phyloP scores from a whole-genome alignment of 1,140 invertebrate genomes.

The Drosophila ambigua region DNA sequence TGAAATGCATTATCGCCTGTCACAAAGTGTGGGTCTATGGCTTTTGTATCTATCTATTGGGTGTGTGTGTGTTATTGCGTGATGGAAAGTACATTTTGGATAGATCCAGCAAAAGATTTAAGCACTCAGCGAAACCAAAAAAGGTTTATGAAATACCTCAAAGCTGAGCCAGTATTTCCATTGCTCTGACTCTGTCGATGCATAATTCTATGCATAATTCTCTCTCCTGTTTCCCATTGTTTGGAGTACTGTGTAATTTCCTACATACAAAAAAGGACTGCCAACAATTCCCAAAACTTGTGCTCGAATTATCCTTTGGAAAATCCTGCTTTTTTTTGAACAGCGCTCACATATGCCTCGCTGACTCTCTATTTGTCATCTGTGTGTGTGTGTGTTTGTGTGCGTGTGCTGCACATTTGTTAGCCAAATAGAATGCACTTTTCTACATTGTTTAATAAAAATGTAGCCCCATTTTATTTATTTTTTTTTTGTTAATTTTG shows the following conservation, averaged over 20 bases:
- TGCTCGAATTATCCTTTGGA: too few relatives aligned
- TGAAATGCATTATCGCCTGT: conserved; percentile 21
- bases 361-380: conserved; percentile 7
- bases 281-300: too few relatives aligned
- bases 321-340: neutral
- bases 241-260: too few relatives aligned
- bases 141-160: too few relatives aligned
- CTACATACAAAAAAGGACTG: too few relatives aligned
- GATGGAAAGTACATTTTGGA: too few relatives aligned
- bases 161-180: too few relatives aligned
- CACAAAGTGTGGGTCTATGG: neutral
- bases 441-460: conserved; percentile 72
- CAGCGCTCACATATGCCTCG: neutral
- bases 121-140: too few relatives aligned
- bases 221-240: too few relatives aligned
- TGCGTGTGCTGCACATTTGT: conserved; percentile 27
- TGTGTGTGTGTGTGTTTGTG: conserved; percentile 11
- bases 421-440: conserved; percentile 62
- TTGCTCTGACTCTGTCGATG: too few relatives aligned
- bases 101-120: too few relatives aligned
- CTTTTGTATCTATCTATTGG: neutral
- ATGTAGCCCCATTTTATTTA: conserved; percentile 56
- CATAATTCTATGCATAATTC: too few relatives aligned
- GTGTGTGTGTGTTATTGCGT: neutral
- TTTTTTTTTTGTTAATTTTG: conserved; percentile 56